phyloP scores from a whole-genome alignment of 2,888 invertebrate genomes.

The Electrophaes corylata region DNA sequence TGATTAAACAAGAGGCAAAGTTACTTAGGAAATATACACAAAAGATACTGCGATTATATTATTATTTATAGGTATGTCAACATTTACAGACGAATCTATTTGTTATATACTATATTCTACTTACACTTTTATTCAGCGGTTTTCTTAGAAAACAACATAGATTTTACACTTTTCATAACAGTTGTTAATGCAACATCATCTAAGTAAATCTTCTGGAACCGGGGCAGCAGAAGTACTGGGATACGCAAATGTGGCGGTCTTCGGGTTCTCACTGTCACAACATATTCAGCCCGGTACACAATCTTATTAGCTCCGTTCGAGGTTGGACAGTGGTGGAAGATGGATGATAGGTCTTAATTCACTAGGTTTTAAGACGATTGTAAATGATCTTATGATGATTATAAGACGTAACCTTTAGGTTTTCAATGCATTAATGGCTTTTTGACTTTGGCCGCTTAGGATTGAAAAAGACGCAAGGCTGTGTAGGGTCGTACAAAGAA shows the following conservation, averaged over 20 bases:
- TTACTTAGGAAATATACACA: too few species aligned
- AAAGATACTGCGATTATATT: too few species aligned
- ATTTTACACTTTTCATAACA: not conserved
- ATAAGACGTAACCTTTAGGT: too few species aligned
- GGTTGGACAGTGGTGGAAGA: constrained; percentile 75
- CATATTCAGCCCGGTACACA: constrained; percentile 88
- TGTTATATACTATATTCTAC: not conserved
- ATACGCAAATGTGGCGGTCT: constrained; percentile 82
- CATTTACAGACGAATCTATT: not conserved
- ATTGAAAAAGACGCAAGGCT: too few species aligned
- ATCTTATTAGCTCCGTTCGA: constrained; percentile 85
- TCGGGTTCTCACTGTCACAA: constrained; percentile 81
- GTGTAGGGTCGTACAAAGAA: too few species aligned
- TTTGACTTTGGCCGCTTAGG: too few species aligned
- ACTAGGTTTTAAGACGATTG: too few species aligned
- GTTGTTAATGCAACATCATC: constrained; percentile 46
- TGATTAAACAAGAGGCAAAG: too few species aligned
- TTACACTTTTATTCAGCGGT: constrained; percentile 8
- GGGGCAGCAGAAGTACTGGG: constrained; percentile 52
- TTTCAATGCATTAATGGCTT: too few species aligned
- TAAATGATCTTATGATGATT: too few species aligned
- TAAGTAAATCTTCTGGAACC: constrained; percentile 65
- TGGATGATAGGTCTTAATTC: constrained; percentile 52
- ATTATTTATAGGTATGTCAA: too few species aligned
- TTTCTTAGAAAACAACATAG: not conserved